Evolutionary conservation across 2,113 vertebrate genomes (phyloP).

Genomic region (Azemiops feae): DNA sequence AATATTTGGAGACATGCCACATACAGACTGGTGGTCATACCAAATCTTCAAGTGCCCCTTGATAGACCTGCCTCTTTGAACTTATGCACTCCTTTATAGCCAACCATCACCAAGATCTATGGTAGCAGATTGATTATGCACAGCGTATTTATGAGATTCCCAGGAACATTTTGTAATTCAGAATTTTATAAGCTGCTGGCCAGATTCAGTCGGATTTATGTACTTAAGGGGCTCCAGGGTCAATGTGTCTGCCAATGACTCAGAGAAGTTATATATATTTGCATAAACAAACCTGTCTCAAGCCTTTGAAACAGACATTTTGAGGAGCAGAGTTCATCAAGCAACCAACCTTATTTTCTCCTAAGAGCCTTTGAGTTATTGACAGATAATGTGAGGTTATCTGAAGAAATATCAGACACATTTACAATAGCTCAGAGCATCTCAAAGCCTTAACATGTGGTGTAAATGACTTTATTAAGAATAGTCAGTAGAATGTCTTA

Average conservation of each 20-base stretch:
- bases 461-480: constrained; percentile 23
- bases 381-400: background rate
- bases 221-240: background rate
- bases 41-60: background rate
- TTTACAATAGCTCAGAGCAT: background rate
- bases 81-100: background rate
- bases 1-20: background rate
- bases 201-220: background rate
- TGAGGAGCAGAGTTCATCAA: background rate
- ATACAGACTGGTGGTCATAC: background rate
- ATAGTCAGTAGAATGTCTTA: constrained; percentile 1
- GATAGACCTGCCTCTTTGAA: background rate
- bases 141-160: background rate
- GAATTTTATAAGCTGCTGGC: background rate
- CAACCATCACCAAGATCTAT: background rate
- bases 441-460: background rate
- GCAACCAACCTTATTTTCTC: background rate
- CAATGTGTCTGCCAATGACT: background rate
- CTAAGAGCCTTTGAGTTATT: background rate
- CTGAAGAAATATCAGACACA: background rate
- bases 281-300: background rate
- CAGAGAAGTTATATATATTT: background rate
- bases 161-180: background rate
- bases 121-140: background rate
- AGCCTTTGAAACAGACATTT: background rate